A percentile compares a stretch with the other conserved stretches of the same genome.
Evolutionary conservation across 2,888 invertebrate species (phyloP).

Genomic region (Candidula unifasciata): DNA sequence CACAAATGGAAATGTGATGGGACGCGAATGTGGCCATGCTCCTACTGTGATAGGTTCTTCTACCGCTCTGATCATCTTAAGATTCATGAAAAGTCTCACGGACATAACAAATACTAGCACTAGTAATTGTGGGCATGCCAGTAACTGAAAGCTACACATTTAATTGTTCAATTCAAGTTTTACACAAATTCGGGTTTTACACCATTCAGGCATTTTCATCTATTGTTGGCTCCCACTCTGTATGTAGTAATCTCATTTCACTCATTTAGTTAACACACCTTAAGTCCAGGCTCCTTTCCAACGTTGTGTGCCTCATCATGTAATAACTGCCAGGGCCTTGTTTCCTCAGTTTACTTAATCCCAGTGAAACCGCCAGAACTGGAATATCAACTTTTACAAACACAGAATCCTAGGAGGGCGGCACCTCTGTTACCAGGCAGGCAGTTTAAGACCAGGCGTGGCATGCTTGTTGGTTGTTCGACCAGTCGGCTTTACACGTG

Average conservation of each 20-base stretch:
- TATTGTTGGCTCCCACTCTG: too few species aligned
- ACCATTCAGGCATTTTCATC: too few species aligned
- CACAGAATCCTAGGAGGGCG: background rate
- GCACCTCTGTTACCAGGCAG: background rate
- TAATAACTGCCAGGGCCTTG: constrained; percentile 18
- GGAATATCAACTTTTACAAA: background rate
- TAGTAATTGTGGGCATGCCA: too few species aligned
- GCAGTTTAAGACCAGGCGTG: background rate
- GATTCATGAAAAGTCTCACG: constrained; percentile 43
- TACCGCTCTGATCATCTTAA: constrained; percentile 49
- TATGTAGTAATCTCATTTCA: background rate
- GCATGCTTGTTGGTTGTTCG: background rate
- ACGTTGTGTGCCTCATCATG: constrained; percentile 21
- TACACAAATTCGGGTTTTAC: too few species aligned
- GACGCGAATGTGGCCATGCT: constrained; percentile 40
- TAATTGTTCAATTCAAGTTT: too few species aligned
- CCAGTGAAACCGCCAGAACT: background rate
- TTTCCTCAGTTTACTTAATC: constrained; percentile 27
- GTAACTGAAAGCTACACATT: too few species aligned
- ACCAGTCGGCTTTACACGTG: constrained; percentile 23
- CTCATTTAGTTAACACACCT: background rate
- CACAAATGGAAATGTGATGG: constrained; percentile 54
- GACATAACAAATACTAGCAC: background rate
- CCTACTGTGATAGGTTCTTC: constrained; percentile 46
- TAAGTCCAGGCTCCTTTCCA: constrained; percentile 29